Base-by-base conservation (phyloP, 2,888 invertebrate species). In the Cephus nigrinus region DNA sequence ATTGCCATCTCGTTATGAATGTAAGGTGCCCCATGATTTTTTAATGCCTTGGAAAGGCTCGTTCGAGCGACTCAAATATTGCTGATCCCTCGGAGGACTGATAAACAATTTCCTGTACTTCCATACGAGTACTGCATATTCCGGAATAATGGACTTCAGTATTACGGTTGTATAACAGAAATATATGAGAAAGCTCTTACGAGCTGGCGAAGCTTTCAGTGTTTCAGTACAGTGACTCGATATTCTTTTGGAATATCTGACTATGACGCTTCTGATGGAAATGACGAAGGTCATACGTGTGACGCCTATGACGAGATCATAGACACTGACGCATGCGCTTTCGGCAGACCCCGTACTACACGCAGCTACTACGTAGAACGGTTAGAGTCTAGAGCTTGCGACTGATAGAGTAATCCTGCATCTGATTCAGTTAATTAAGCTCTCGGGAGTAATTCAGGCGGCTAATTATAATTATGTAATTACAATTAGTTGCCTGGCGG, bases 391-490 rank as follows among this genome's bases (percentile, higher is more conserved):
- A 55, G 55, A 55, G 55, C 23, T 55, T 55, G 55, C 71, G 32
- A 71, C 71, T 31, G 71, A 71, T 71, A 12, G 23, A 31, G 32
- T 33, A 71, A 76, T 76, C 73, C 33, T 31, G 34, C 73, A 73
- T 75, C 75, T 40, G 69, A 76, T 79, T 78, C 68, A 74, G 76
- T 81, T 81, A 84, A 84, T 77, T 80, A 74, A 71, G 73, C 55
- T 78, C 32, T 32, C 71, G 71, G 72, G 74, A 68, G 76, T 77
- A 84, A 82, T 79, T 83, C 78, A 40, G 75, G 30, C 30, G 75
- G 78, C 76, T 76, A 81, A 84, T 83, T 80, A 84, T 81, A 83
- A 82, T 83, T 77, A 79, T 76, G 78, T 80, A 82, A 82, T 84
- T 84, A 83, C 80, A 79, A 84, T 84, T 82, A 84, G 82, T 74